Evolutionary conservation across 2,888 invertebrate genomes (phyloP).

Genomic region (Yponomeuta sedellus): DNA sequence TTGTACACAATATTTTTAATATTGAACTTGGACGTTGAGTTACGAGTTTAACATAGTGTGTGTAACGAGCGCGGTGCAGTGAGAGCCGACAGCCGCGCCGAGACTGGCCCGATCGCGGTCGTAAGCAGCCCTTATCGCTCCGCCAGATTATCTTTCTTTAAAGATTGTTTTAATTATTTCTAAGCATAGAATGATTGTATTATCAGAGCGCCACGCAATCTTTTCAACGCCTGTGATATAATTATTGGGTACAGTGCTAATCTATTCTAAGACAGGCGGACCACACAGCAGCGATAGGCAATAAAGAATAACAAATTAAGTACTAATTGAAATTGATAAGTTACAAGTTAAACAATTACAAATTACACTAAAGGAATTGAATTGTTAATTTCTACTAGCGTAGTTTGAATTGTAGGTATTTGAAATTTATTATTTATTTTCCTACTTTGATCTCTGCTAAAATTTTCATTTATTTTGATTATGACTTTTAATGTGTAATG

Average conservation of each 20-base stretch:
- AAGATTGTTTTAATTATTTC: slow-evolving; percentile 74
- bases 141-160: slow-evolving; percentile 62
- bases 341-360: no score
- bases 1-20: slow-evolving; percentile 4
- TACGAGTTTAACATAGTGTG: slow-evolving; percentile 13
- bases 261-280: not conserved
- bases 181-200: slow-evolving; percentile 59
- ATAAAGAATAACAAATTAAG: no score
- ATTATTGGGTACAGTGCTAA: slow-evolving; percentile 30
- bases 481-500: no score
- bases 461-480: no score
- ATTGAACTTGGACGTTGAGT: not conserved
- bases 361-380: no score
- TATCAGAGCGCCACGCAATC: slow-evolving; percentile 66
- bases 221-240: slow-evolving; percentile 61
- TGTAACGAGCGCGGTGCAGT: slow-evolving; percentile 24
- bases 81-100: slow-evolving; percentile 59
- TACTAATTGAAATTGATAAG: no score
- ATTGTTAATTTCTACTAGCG: no score
- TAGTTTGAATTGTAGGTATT: no score
- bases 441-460: no score
- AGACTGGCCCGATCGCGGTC: slow-evolving; percentile 48
- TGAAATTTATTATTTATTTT: no score
- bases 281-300: no score
- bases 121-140: slow-evolving; percentile 58